phyloP scores from a whole-genome alignment of 2,113 vertebrate genomes.

The Plectropomus leopardus region DNA sequence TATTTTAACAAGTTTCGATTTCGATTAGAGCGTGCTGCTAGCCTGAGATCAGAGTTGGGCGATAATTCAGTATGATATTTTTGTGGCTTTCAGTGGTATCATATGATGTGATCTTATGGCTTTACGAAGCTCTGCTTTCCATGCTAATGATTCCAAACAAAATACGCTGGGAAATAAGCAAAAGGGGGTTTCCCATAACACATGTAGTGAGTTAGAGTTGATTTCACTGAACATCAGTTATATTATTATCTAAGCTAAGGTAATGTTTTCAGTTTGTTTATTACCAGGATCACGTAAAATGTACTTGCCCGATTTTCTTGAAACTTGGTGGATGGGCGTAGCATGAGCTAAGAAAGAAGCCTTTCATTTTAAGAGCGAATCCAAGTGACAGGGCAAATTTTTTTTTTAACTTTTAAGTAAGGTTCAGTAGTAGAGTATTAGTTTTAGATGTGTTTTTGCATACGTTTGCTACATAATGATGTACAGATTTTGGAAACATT shows the following conservation, averaged over 20 bases:
- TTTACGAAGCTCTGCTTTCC: background rate
- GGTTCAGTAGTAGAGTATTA: too few relatives aligned
- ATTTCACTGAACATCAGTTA: background rate
- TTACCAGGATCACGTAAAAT: too few relatives aligned
- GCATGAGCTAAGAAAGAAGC: too few relatives aligned
- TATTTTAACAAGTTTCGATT: background rate
- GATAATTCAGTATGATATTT: background rate
- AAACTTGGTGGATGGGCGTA: too few relatives aligned
- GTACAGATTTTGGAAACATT: too few relatives aligned
- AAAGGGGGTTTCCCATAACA: too few relatives aligned
- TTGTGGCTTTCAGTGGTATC: background rate
- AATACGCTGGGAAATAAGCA: background rate
- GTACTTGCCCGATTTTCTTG: too few relatives aligned
- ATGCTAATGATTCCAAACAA: background rate
- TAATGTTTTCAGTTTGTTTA: too few relatives aligned
- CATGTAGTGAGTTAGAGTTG: background rate
- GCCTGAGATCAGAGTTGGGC: background rate
- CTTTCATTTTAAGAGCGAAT: too few relatives aligned
- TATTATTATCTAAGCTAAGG: background rate
- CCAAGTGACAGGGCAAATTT: too few relatives aligned
- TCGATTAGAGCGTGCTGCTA: background rate
- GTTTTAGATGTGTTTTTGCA: background rate
- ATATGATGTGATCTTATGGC: background rate
- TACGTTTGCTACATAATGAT: background rate
- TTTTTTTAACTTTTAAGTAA: too few relatives aligned